Conservation (phyloP, 2,888 invertebrate species). For the Busseola fusca region DNA sequence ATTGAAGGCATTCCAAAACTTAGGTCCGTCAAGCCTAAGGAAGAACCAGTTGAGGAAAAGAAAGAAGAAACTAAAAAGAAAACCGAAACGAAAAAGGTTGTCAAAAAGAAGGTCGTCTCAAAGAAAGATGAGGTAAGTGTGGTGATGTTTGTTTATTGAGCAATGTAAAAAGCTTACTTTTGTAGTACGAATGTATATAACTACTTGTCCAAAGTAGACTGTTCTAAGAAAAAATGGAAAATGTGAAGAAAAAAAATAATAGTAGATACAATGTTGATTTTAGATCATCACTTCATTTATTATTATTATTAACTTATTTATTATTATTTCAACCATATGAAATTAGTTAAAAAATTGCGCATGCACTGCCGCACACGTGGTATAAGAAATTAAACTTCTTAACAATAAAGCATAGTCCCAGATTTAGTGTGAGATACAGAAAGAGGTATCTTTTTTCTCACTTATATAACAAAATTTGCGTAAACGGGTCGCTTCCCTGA, state of each 20-base stretch:
- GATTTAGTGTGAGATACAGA: background rate
- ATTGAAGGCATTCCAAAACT: slow-evolving; percentile 90
- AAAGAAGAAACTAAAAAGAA: slow-evolving; percentile 84
- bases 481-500: background rate
- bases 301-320: too few species aligned
- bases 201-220: slow-evolving; percentile 32
- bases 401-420: background rate
- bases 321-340: slow-evolving; percentile 15
- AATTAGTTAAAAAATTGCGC: background rate
- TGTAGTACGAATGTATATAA: slow-evolving; percentile 45
- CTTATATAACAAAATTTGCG: background rate
- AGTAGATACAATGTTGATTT: background rate
- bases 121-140: slow-evolving; percentile 87
- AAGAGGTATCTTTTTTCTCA: background rate
- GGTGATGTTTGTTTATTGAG: slow-evolving; percentile 31
- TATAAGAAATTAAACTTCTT: background rate
- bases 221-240: background rate
- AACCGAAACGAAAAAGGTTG: slow-evolving; percentile 84
- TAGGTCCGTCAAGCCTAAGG: slow-evolving; percentile 87
- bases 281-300: slow-evolving; percentile 1
- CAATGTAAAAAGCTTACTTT: slow-evolving; percentile 71
- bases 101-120: slow-evolving; percentile 85
- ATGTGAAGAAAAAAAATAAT: background rate
- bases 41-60: slow-evolving; percentile 83
- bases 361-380: background rate